Evolutionary conservation across 2,888 invertebrate genomes (phyloP).

Genomic region (Beris chalybata): DNA sequence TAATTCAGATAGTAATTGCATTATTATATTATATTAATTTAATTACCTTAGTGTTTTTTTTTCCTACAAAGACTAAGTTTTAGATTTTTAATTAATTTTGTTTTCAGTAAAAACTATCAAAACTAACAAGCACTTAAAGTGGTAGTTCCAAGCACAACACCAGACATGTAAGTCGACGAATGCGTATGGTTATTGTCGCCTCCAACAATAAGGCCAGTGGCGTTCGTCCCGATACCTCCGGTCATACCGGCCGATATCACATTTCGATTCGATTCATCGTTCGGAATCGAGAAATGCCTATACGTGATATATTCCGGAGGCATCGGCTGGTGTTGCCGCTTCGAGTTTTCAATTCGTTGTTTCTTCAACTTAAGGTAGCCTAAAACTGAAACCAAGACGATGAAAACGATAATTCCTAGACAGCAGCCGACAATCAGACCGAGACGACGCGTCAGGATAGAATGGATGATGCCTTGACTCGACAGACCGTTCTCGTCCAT

Average conservation of each 20-base stretch:
- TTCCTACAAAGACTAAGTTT: too few species aligned
- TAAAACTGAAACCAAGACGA: constrained; percentile 79
- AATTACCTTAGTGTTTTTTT: too few species aligned
- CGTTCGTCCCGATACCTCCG: constrained; percentile 51
- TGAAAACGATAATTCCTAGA: constrained; percentile 82
- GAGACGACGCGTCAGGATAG: constrained; percentile 76
- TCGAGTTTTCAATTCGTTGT: constrained; percentile 70
- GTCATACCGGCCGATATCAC: constrained; percentile 50
- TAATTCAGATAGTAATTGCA: too few species aligned
- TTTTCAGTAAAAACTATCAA: background rate
- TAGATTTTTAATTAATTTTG: too few species aligned
- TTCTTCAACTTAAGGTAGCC: constrained; percentile 85
- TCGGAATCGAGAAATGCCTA: constrained; percentile 70
- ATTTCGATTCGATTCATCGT: constrained; percentile 59
- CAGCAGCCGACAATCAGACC: constrained; percentile 85
- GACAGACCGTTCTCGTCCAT: constrained; percentile 62
- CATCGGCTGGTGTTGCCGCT: constrained; percentile 65
- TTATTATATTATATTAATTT: too few species aligned
- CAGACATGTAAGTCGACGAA: constrained; percentile 54
- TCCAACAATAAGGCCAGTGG: constrained; percentile 36
- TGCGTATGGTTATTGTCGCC: constrained; percentile 48
- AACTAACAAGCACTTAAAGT: constrained; percentile 55
- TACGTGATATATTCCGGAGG: constrained; percentile 83
- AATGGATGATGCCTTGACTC: constrained; percentile 71
- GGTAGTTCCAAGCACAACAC: constrained; percentile 53